A percentile compares a stretch with the other conserved stretches of the same genome.
Conservation (phyloP, 2,888 invertebrate genomes). For the Cephus spinipes region DNA sequence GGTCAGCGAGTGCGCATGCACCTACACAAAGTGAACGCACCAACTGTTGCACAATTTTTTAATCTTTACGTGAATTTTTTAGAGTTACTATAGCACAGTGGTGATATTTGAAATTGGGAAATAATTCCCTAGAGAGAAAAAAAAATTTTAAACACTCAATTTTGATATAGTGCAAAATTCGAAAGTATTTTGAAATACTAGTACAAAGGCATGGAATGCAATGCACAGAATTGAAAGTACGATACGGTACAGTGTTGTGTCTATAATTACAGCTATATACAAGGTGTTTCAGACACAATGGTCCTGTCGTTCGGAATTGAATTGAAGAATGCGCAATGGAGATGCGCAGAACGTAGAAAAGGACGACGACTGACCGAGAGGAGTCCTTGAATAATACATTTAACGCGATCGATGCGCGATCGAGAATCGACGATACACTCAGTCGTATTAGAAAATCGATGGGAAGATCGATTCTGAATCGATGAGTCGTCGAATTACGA, state of each 20-base stretch:
- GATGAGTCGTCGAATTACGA: neutral
- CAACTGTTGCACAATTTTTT: neutral
- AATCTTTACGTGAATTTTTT: neutral
- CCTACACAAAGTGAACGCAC: neutral
- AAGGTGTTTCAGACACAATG: neutral
- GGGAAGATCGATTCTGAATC: neutral
- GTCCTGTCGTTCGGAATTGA: neutral
- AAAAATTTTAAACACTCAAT: neutral
- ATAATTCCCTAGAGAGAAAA: neutral
- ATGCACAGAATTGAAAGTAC: neutral
- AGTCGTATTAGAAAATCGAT: neutral
- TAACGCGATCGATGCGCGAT: neutral
- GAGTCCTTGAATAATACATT: conserved; percentile 1
- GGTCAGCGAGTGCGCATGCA: neutral
- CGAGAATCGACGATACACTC: neutral
- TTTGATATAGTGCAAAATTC: neutral
- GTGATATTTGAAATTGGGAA: neutral
- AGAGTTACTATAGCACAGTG: neutral
- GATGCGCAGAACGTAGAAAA: neutral
- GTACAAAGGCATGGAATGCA: neutral
- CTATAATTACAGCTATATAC: conserved; percentile 1
- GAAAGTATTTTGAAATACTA: neutral
- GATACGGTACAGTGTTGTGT: neutral
- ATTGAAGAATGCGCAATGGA: neutral
- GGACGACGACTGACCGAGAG: neutral